Evolutionary conservation across 2,113 vertebrate genomes (phyloP).

Genomic region (Lynx canadensis): DNA sequence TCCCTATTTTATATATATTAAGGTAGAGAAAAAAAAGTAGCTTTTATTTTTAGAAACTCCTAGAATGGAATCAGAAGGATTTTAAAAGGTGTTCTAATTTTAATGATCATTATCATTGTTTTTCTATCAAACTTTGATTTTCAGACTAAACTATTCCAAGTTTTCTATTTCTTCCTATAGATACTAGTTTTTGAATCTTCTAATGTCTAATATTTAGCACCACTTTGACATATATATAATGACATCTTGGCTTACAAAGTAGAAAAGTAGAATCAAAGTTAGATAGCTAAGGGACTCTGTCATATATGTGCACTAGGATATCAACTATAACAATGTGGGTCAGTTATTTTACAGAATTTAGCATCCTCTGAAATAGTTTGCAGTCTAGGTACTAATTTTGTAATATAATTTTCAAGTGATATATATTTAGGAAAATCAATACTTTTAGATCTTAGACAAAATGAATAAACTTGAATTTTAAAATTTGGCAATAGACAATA

Average conservation of each 20-base stretch:
- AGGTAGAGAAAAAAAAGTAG: not conserved
- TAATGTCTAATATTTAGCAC: not conserved
- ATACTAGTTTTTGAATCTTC: not conserved
- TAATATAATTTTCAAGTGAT: not conserved
- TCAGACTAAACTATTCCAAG: not conserved
- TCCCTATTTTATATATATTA: not conserved
- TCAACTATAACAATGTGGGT: not conserved
- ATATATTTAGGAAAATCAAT: conserved; percentile 46
- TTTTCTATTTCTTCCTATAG: not conserved
- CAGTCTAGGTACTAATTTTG: not conserved
- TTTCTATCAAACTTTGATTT: not conserved
- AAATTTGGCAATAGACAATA: not conserved
- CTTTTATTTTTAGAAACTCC: not conserved
- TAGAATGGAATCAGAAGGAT: not conserved
- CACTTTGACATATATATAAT: not conserved
- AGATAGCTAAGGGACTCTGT: not conserved
- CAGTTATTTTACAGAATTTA: not conserved
- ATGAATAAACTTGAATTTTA: conserved; percentile 30
- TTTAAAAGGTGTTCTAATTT: not conserved
- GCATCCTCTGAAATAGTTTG: not conserved
- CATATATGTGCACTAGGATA: not conserved
- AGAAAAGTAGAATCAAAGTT: not conserved
- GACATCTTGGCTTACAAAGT: not conserved
- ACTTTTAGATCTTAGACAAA: conserved; percentile 6
- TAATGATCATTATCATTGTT: not conserved